Evolutionary conservation across 2,797 vertebrate species (phyloP).

Genomic region (Hephaestus fuliginosus): DNA sequence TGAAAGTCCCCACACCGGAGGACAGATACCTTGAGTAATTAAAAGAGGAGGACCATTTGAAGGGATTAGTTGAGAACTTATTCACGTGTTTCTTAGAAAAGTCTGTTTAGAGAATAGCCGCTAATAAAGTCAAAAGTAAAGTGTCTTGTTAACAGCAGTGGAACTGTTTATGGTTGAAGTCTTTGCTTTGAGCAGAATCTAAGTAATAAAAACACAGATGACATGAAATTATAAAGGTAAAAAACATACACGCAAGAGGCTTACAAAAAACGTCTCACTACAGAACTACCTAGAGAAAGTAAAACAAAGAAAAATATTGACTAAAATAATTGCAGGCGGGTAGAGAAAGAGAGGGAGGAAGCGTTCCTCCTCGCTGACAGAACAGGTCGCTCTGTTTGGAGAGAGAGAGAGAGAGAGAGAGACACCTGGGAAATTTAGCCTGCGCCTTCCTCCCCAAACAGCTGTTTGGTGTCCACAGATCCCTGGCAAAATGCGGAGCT

Average conservation of each 20-base stretch:
- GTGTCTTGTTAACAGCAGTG: neutral
- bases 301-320: slow-evolving; percentile 32
- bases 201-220: neutral
- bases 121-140: slow-evolving; percentile 24
- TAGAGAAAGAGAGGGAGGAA: slow-evolving; percentile 24
- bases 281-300: slow-evolving; percentile 16
- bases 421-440: slow-evolving; percentile 75
- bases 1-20: slow-evolving; percentile 35
- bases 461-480: slow-evolving; percentile 68
- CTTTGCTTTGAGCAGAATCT: neutral
- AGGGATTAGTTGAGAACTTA: slow-evolving; percentile 53
- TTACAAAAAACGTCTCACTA: neutral
- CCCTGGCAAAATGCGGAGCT: slow-evolving; percentile 53
- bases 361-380: slow-evolving; percentile 47
- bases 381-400: slow-evolving; percentile 61
- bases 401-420: slow-evolving; percentile 56
- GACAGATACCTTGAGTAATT: slow-evolving; percentile 46
- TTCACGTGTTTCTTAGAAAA: slow-evolving; percentile 31
- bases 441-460: slow-evolving; percentile 53
- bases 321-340: slow-evolving; percentile 43
- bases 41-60: slow-evolving; percentile 41
- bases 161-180: neutral
- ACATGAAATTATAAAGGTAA: neutral
- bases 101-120: slow-evolving; percentile 25
- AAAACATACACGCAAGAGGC: neutral